These are phyloP conservation scores for Drosophila meridiana DNA, from an alignment of 2,888 invertebrate genomes.

Conservation along the genomic window DNA sequence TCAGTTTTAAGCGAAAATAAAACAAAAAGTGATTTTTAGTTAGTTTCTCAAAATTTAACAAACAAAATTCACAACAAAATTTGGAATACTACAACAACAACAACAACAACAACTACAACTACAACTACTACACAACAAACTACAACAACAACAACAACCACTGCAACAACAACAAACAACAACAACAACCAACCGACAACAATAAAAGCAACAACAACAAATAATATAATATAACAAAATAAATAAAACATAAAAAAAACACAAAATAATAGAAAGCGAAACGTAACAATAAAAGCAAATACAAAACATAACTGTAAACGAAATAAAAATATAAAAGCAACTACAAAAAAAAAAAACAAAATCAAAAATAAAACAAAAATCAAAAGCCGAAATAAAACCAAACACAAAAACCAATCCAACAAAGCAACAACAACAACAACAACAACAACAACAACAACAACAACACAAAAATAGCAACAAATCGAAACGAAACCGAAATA, in stretches of 20 bases:
- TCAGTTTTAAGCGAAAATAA: conserved; percentile 79
- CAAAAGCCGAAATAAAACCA: conserved; percentile 42
- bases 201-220: conserved; percentile 56
- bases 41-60: conserved; percentile 85
- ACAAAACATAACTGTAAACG: conserved; percentile 37
- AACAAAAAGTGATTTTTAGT: conserved; percentile 82
- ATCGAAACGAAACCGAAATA: conserved; percentile 64
- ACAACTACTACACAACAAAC: conserved; percentile 43
- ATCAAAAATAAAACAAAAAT: conserved; percentile 50
- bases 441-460: conserved; percentile 44
- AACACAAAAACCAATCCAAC: conserved; percentile 50
- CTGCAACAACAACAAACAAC: conserved; percentile 52
- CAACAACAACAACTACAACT: conserved; percentile 45
- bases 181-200: conserved; percentile 56
- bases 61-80: conserved; percentile 84
- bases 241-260: conserved; percentile 11
- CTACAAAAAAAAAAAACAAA: conserved; percentile 26
- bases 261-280: conserved; percentile 51
- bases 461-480: conserved; percentile 57
- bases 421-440: conserved; percentile 47
- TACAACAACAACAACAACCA: conserved; percentile 33
- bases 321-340: conserved; percentile 29
- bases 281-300: conserved; percentile 68
- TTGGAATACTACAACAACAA: conserved; percentile 82
- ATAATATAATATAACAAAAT: conserved; percentile 55